Evolutionary conservation across 2,797 vertebrate genomes (phyloP).

Genomic region (Notoglanidium macrostoma): DNA sequence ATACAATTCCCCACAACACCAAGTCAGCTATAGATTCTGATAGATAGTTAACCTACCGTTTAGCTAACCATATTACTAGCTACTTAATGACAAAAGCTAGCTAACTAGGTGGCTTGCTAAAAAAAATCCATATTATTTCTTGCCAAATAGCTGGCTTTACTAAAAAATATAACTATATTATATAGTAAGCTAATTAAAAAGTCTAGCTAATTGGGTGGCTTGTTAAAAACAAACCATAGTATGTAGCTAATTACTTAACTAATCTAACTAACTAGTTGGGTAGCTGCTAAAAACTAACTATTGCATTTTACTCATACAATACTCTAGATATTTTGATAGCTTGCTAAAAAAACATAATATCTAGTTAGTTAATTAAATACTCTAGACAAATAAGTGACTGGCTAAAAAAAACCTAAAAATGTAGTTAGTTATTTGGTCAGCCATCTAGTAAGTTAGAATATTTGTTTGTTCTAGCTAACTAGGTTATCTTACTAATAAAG

Average conservation of each 20-base stretch:
- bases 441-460: background rate
- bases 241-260: background rate
- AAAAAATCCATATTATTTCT: background rate
- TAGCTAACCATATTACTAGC: background rate
- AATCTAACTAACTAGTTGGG: background rate
- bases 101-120: background rate
- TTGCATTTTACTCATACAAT: too few relatives aligned
- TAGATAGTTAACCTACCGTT: background rate
- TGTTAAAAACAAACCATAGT: background rate
- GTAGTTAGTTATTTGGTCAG: background rate
- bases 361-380: background rate
- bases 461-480: background rate
- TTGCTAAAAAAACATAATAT: background rate
- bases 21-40: background rate
- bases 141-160: background rate
- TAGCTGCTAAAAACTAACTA: background rate
- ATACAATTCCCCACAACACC: background rate
- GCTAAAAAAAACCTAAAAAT: background rate
- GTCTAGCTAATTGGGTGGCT: background rate
- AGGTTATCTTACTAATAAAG: too few relatives aligned
- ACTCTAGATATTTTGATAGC: too few relatives aligned
- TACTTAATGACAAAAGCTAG: background rate
- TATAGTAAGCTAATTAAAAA: background rate
- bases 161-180: background rate
- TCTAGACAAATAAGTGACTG: background rate